A percentile compares a stretch with the other conserved stretches of the same genome.
Conservation (phyloP, 1,140 invertebrate species). For the Nylanderia fulva region DNA sequence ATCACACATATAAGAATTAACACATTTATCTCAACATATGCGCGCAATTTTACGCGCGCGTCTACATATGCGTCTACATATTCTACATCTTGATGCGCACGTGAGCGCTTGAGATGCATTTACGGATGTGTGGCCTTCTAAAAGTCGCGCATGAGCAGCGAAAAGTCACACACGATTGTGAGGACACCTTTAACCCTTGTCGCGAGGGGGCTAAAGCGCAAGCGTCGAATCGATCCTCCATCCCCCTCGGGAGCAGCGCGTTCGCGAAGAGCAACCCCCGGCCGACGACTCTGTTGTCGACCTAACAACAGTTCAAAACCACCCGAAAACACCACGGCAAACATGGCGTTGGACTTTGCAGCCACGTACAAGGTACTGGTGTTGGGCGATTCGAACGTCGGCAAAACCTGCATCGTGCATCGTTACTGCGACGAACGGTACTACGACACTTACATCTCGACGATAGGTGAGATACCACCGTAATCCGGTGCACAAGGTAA, state of each 20-base stretch:
- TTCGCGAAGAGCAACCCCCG: constrained; percentile 70
- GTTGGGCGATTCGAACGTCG: constrained; percentile 96
- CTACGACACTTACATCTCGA: constrained; percentile 96
- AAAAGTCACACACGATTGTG: constrained; percentile 52
- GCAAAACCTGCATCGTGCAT: constrained; percentile 96
- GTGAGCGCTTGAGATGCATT: too few relatives aligned
- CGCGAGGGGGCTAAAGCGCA: constrained; percentile 72
- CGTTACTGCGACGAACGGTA: constrained; percentile 96
- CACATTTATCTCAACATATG: neutral
- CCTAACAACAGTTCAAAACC: constrained; percentile 79
- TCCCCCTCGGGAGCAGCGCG: constrained; percentile 59
- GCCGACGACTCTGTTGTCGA: constrained; percentile 78
- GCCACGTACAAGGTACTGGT: constrained; percentile 95
- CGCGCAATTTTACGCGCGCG: neutral
- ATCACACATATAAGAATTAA: neutral
- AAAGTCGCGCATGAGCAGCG: constrained; percentile 48
- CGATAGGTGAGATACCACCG: constrained; percentile 91
- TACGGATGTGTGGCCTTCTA: neutral
- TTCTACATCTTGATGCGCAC: too few relatives aligned
- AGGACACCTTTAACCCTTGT: constrained; percentile 41
- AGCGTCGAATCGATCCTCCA: constrained; percentile 80
- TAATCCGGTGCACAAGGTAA: neutral
- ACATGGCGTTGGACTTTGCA: constrained; percentile 93
- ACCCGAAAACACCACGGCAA: constrained; percentile 69
- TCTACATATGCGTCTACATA: neutral